Evolutionary conservation across 37 sponge, comb jelly and placozoan genomes (phyloP).

Genomic region (Chondrilla cf. caribensis): DNA sequence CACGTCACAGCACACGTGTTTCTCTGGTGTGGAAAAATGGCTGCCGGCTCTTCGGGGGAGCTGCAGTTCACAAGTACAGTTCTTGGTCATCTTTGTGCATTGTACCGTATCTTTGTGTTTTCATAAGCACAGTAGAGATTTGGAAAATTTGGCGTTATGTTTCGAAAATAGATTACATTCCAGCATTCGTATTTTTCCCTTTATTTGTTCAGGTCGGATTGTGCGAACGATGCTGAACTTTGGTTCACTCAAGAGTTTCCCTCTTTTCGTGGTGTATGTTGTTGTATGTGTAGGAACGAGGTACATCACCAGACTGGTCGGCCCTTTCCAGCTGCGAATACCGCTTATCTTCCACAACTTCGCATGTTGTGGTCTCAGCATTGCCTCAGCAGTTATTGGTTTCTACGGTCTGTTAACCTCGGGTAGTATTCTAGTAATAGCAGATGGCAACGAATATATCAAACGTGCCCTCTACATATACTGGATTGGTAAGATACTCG

Average conservation of each 20-base stretch:
- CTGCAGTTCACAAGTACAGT: too few species aligned
- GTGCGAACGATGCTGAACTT: too few species aligned
- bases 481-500: slow-evolving; percentile 59
- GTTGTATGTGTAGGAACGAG: slow-evolving; percentile 23
- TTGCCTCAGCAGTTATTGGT: slow-evolving; percentile 25
- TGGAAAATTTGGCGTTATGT: too few species aligned
- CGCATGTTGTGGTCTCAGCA: slow-evolving; percentile 47
- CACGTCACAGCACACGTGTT: too few species aligned
- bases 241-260: slow-evolving; percentile 34
- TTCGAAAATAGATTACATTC: too few species aligned
- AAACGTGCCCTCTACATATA: slow-evolving; percentile 47
- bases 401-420: slow-evolving; percentile 8
- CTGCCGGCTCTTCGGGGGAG: too few species aligned
- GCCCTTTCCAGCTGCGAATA: slow-evolving; percentile 33
- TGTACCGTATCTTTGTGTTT: too few species aligned
- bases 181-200: too few species aligned
- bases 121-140: too few species aligned
- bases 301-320: slow-evolving; percentile 33
- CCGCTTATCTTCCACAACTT: slow-evolving; percentile 63
- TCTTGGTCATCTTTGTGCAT: too few species aligned
- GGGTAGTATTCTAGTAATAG: neutral
- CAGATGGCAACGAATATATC: slow-evolving; percentile 5
- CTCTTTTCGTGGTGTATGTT: slow-evolving; percentile 49
- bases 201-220: too few species aligned
- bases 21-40: too few species aligned